Conservation (phyloP, 2,888 invertebrate species). For the Erpobdella octoculata region DNA sequence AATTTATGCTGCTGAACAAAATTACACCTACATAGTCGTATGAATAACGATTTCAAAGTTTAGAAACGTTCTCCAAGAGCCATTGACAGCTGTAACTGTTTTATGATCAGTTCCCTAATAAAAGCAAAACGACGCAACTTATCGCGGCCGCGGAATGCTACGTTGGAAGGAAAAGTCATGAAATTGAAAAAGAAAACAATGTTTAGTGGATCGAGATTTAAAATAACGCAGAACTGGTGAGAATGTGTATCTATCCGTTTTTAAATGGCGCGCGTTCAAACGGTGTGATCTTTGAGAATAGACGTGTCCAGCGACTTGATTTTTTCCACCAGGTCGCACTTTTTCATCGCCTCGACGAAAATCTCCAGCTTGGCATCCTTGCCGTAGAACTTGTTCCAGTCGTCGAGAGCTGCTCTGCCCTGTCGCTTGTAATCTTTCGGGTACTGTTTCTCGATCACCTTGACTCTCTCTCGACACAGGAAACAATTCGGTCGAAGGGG, state of each 20-base stretch:
- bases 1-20: too few relatives aligned
- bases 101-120: too few relatives aligned
- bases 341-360: constrained; percentile 35
- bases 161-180: not conserved
- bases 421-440: constrained; percentile 32
- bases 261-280: not conserved
- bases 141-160: too few relatives aligned
- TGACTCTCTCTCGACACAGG: constrained; percentile 29
- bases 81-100: too few relatives aligned
- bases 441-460: constrained; percentile 21
- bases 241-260: too few relatives aligned
- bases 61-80: too few relatives aligned
- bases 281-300: constrained; percentile 17
- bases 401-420: constrained; percentile 31
- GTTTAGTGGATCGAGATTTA: too few relatives aligned
- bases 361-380: constrained; percentile 32
- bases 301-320: constrained; percentile 29
- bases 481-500: constrained; percentile 30
- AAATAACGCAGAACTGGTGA: too few relatives aligned
- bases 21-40: too few relatives aligned
- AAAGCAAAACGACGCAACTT: too few relatives aligned
- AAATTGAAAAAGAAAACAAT: not conserved
- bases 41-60: too few relatives aligned
- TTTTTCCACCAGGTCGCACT: constrained; percentile 35
- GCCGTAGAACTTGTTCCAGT: constrained; percentile 36